Base-by-base conservation (phyloP, 1,140 invertebrate species). In the Pogonomyrmex barbatus region DNA sequence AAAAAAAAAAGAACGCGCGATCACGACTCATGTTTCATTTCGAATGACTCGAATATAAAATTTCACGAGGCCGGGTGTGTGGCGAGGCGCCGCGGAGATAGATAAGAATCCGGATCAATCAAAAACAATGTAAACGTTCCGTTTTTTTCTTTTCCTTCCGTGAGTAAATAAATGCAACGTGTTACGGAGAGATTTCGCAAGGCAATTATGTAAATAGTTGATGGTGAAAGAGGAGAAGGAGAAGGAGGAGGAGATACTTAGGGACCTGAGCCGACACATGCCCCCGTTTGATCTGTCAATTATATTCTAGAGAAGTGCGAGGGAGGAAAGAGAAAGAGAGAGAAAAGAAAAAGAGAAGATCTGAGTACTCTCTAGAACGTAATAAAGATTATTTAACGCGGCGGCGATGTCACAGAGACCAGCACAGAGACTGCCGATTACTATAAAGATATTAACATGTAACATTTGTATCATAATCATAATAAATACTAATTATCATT, bases 341-440 rank as follows among this genome's bases (percentile, higher is more conserved):
- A 45, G 4, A 45, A 45, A 45, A 45, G 42, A 65, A 14, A 67
- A 8, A 63, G 30, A 62, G 30, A 62, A 62, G 4, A 62, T 12
- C 10, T n/a, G 17, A 36, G 47, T 50, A 68, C 50, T 86, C 60
- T 89, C 67, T 73, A 62, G 79, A 82, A 82, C 73, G 71, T 87
- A 85, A 90, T 70, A 5, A 86, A 60, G 89, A 89, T 85, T 47
- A 60, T 56, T 73, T 56, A 88, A 89, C 78, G 88, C 17, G 87
- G 84, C 58, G 78, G 87, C 67, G 71, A 82, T 90, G 91, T 91
- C 88, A 91, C 83, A 91, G 90, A 91, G 91, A 91, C 91, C 91
- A 91, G 91, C 91, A 83, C 89, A 88, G 90, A 91, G 91, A 91
- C 91, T 91, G 91, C 91, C 91, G 90, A 91, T 91, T 88, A 91